Percentiles rank a stretch among this genome's conserved stretches.
Evolutionary conservation across 2,888 invertebrate genomes (phyloP).

Genomic region (Drosophila falleni): DNA sequence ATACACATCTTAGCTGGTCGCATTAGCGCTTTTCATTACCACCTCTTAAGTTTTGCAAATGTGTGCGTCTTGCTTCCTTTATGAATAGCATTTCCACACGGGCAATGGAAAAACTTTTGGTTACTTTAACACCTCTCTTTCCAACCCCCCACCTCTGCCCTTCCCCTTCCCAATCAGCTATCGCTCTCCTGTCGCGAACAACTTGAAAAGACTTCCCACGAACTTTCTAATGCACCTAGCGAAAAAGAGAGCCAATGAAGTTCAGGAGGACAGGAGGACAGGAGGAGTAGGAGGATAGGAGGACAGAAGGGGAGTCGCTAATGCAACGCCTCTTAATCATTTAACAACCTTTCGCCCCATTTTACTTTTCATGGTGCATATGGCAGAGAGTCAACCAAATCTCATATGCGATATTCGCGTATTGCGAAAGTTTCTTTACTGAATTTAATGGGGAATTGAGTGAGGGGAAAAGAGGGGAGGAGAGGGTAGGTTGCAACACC

Average conservation of each 20-base stretch:
- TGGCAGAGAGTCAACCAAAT: slow-evolving; percentile 13
- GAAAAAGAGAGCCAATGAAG: slow-evolving; percentile 12
- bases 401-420: slow-evolving; percentile 8
- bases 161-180: slow-evolving; percentile 10
- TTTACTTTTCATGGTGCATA: slow-evolving; percentile 59
- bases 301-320: slow-evolving; percentile 44
- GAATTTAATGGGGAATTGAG: neutral
- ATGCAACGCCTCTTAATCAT: slow-evolving; percentile 80
- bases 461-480: too few species aligned
- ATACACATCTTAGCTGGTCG: slow-evolving; percentile 25
- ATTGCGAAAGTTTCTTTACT: slow-evolving; percentile 37
- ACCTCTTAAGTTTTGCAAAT: slow-evolving; percentile 63
- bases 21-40: slow-evolving; percentile 81
- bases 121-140: slow-evolving; percentile 37
- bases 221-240: slow-evolving; percentile 75
- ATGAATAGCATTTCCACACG: slow-evolving; percentile 66
- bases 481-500: slow-evolving; percentile 29
- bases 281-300: neutral
- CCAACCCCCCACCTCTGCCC: neutral
- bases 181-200: slow-evolving; percentile 21
- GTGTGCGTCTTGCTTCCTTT: slow-evolving; percentile 62
- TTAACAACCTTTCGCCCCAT: slow-evolving; percentile 81
- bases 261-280: slow-evolving; percentile 17
- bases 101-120: slow-evolving; percentile 64
- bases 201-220: slow-evolving; percentile 76